These are phyloP conservation scores for Alexandromys fortis DNA, from an alignment of 2,113 vertebrate species.

Conservation along the genomic window DNA sequence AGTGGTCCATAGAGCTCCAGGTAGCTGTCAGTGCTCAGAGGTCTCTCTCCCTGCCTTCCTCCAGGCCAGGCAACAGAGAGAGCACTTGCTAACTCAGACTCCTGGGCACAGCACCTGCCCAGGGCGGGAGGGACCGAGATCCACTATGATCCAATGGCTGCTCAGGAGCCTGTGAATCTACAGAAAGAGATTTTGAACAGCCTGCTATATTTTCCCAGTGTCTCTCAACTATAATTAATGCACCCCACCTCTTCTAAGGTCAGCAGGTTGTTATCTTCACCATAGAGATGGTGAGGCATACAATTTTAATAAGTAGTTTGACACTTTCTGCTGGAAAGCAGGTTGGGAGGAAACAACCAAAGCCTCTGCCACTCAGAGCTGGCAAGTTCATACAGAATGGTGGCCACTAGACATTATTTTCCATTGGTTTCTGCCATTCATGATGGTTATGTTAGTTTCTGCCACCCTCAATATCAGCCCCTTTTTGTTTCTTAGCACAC, in stretches of 20 bases:
- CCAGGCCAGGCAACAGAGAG: not conserved
- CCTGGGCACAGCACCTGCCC: not conserved
- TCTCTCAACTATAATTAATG: slow-evolving; percentile 39
- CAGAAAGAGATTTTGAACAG: not conserved
- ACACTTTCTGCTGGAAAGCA: not conserved
- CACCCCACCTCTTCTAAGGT: not conserved
- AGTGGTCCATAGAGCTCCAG: not conserved
- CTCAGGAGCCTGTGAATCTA: not conserved
- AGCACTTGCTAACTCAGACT: not conserved
- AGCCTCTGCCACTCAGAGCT: not conserved
- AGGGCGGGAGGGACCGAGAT: not conserved
- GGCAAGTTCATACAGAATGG: not conserved
- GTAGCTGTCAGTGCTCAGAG: not conserved
- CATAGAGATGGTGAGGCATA: not conserved
- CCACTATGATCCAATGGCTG: not conserved
- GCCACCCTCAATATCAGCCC: not conserved
- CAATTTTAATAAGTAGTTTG: slow-evolving; percentile 32
- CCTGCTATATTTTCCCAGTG: not conserved
- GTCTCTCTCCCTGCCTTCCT: not conserved
- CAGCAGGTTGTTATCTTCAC: slow-evolving; percentile 52
- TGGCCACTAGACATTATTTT: not conserved
- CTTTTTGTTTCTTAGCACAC: not conserved
- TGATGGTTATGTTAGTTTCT: not conserved
- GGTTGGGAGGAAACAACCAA: not conserved
- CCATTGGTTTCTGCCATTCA: not conserved